Evolutionary conservation across 2,113 vertebrate species (phyloP).

Genomic region (Engystomops pustulosus): DNA sequence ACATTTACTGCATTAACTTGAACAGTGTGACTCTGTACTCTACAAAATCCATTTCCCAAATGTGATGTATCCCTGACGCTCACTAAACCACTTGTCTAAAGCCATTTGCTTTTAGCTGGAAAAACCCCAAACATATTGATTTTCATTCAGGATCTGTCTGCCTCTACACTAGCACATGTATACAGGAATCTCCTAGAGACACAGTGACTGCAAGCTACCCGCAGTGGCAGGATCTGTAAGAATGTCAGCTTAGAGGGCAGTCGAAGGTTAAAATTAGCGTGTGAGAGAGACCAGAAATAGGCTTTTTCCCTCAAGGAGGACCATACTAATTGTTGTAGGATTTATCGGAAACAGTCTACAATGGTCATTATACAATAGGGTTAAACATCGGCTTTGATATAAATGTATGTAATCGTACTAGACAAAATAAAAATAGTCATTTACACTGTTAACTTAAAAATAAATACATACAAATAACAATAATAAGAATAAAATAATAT

Average conservation of each 20-base stretch:
- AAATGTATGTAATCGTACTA: neutral
- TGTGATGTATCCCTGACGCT: conserved; percentile 45
- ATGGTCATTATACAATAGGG: too few relatives aligned
- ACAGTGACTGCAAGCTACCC: conserved; percentile 42
- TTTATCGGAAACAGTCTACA: neutral
- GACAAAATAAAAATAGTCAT: neutral
- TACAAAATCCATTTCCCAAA: conserved; percentile 54
- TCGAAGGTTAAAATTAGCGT: conserved; percentile 25
- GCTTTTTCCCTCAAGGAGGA: neutral
- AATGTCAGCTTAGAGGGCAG: conserved; percentile 31
- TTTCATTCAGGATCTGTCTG: conserved; percentile 58
- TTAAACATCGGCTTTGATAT: neutral
- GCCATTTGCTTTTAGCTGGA: conserved; percentile 57
- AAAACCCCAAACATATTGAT: conserved; percentile 60
- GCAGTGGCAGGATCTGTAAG: conserved; percentile 2
- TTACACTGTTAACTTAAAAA: neutral
- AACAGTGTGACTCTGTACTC: conserved; percentile 37
- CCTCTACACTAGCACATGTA: conserved; percentile 39
- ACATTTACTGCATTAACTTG: conserved; percentile 6
- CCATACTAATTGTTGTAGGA: neutral
- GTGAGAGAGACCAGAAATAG: conserved; percentile 1
- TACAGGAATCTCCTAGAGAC: conserved; percentile 52
- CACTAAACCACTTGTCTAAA: conserved; percentile 58
- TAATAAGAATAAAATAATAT: neutral
- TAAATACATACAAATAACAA: too few relatives aligned